phyloP scores from a whole-genome alignment of 2,888 invertebrate genomes.

The Patella pellucida region DNA sequence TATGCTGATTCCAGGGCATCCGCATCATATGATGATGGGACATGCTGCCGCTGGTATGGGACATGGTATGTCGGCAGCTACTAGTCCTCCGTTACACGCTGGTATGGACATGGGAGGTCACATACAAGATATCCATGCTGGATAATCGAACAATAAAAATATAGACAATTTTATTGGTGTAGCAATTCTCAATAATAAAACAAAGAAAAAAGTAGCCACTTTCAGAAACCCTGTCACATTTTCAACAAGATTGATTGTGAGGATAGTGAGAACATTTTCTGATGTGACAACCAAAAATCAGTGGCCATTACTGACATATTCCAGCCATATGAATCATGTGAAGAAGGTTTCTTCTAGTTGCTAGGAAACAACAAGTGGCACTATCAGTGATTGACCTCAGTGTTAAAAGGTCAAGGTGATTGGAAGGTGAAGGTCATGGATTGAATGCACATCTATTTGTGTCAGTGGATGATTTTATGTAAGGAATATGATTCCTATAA shows the following conservation, averaged over 20 bases:
- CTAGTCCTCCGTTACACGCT: conserved; percentile 71
- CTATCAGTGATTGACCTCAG: background rate
- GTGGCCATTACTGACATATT: conserved; percentile 1
- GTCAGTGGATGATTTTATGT: background rate
- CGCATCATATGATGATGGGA: conserved; percentile 73
- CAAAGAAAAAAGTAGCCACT: background rate
- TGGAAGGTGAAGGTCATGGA: conserved; percentile 9
- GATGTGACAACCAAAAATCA: background rate
- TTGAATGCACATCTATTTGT: background rate
- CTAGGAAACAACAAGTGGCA: background rate
- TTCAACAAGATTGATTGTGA: background rate
- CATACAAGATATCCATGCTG: conserved; percentile 71
- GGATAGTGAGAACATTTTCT: background rate
- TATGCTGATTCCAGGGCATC: conserved; percentile 73
- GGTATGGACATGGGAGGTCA: conserved; percentile 69
- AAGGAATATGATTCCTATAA: conserved; percentile 5
- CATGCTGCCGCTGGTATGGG: conserved; percentile 69
- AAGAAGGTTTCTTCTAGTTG: background rate
- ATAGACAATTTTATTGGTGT: background rate
- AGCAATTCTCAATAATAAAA: background rate
- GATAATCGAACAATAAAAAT: conserved; percentile 34
- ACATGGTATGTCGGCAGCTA: conserved; percentile 70
- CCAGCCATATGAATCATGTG: conserved; percentile 3
- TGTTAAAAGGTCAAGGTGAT: conserved; percentile 2
- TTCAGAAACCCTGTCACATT: background rate